Evolutionary conservation across 2,888 invertebrate genomes (phyloP), one percentile per base, ranked within the genome.

Genomic region (Axea sp.): DNA sequence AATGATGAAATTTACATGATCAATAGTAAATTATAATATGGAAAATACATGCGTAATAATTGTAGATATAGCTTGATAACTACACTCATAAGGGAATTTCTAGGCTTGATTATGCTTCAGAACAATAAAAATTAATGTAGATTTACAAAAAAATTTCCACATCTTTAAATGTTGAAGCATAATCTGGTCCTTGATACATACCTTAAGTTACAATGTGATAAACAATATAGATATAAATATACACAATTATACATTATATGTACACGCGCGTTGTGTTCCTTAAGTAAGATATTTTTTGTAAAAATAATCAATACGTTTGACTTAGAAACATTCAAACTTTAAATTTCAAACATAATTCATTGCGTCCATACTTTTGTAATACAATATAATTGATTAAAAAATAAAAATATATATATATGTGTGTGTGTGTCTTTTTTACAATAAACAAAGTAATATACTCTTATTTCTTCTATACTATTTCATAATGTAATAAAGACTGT

Each of bases 161-260:
- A n/a, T n/a, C n/a, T n/a, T n/a, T n/a, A n/a, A n/a, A n/a, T n/a
- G n/a, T n/a, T n/a, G n/a, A n/a, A n/a, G 59, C 67, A 55, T 30
- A 73, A 72, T 76, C 78, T 69, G 72, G 74, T 67, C 73, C 74
- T 76, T 60, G 74, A 80, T 73, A 75, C 69, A 80, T 79, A 81
- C 75, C 78, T 84, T 84, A 80, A 83, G 83, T 83, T 83, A 69
- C 78, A 83, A 80, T 84, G 83, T 84, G 83, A 84, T 85, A 84
- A 81, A 80, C 74, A 65, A 76, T 72, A 78, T 75, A 77, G 59
- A 77, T 73, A 77, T 69, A 69, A 72, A 77, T 59, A 75, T 65
- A 75, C 41, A 76, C 57, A 76, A 71, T 69, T 59, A 79, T 64
- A 68, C 53, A 75, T 67, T 69, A 75, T 67, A 75, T n/a, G n/a